Evolutionary conservation across 2,797 vertebrate species (phyloP).

Genomic region (Triplophysa yarkandensis): DNA sequence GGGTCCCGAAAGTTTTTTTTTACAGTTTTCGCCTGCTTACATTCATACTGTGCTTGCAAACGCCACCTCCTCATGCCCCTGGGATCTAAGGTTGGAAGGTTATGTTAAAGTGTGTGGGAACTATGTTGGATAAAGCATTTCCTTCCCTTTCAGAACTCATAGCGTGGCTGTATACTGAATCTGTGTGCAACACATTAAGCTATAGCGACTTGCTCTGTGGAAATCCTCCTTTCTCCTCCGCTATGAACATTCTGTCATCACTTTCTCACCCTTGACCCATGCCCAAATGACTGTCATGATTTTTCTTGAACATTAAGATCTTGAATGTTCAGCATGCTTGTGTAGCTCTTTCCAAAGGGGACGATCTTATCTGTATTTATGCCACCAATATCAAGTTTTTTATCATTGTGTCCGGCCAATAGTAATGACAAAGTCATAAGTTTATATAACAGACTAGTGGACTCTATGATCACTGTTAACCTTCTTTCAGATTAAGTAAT

Average conservation of each 20-base stretch:
- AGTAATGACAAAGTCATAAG: too few relatives aligned
- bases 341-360: too few relatives aligned
- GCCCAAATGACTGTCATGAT: background rate
- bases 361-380: too few relatives aligned
- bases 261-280: background rate
- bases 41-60: conserved; percentile 49
- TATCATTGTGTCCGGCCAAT: too few relatives aligned
- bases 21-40: conserved; percentile 47
- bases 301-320: too few relatives aligned
- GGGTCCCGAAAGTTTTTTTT: conserved; percentile 18
- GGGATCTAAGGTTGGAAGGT: conserved; percentile 65
- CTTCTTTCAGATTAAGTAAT: too few relatives aligned
- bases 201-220: background rate
- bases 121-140: conserved; percentile 63
- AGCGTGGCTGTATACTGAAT: background rate
- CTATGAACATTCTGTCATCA: background rate
- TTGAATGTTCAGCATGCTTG: too few relatives aligned
- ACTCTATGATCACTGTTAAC: too few relatives aligned
- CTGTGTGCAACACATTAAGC: background rate
- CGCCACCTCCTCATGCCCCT: conserved; percentile 53
- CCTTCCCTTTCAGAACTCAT: conserved; percentile 50
- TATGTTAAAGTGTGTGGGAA: conserved; percentile 77
- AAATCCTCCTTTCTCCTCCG: background rate
- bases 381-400: too few relatives aligned
- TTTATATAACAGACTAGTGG: too few relatives aligned